phyloP scores from a whole-genome alignment of 2,888 invertebrate species.

The Omphaloscelis lunosa region DNA sequence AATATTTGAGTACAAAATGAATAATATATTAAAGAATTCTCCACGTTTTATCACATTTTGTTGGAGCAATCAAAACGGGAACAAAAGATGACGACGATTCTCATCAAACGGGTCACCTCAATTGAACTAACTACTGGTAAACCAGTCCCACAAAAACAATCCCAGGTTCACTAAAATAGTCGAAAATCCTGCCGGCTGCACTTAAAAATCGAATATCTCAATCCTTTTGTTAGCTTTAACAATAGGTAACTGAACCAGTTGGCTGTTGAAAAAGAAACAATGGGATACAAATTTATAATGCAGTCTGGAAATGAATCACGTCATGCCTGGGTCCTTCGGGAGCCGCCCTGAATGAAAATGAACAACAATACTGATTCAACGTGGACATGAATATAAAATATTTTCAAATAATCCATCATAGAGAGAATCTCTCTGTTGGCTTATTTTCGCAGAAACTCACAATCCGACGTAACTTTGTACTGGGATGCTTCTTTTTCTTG shows the following conservation, averaged over 20 bases:
- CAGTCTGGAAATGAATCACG: slow-evolving; percentile 88
- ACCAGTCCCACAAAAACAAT: slow-evolving; percentile 46
- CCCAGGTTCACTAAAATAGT: slow-evolving; percentile 62
- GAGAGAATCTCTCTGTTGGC: slow-evolving; percentile 33
- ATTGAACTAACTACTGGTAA: slow-evolving; percentile 24
- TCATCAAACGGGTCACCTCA: neutral
- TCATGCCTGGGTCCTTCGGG: slow-evolving; percentile 81
- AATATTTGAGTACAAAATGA: neutral
- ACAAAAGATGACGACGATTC: neutral
- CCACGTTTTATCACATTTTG: neutral
- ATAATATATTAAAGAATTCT: neutral
- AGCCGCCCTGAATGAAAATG: slow-evolving; percentile 84
- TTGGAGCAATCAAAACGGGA: neutral
- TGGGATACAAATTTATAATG: slow-evolving; percentile 88
- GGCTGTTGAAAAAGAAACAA: slow-evolving; percentile 86
- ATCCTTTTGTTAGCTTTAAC: slow-evolving; percentile 84
- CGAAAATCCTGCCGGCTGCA: slow-evolving; percentile 71
- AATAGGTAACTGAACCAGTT: slow-evolving; percentile 86
- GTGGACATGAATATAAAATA: slow-evolving; percentile 76
- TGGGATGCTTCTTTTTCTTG: slow-evolving; percentile 29
- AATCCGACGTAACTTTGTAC: slow-evolving; percentile 48
- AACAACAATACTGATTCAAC: slow-evolving; percentile 82
- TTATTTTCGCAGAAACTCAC: slow-evolving; percentile 53
- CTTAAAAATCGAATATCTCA: slow-evolving; percentile 84
- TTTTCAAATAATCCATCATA: slow-evolving; percentile 71